Conservation (phyloP, 1,140 invertebrate species). For the Helicoverpa armigera region DNA sequence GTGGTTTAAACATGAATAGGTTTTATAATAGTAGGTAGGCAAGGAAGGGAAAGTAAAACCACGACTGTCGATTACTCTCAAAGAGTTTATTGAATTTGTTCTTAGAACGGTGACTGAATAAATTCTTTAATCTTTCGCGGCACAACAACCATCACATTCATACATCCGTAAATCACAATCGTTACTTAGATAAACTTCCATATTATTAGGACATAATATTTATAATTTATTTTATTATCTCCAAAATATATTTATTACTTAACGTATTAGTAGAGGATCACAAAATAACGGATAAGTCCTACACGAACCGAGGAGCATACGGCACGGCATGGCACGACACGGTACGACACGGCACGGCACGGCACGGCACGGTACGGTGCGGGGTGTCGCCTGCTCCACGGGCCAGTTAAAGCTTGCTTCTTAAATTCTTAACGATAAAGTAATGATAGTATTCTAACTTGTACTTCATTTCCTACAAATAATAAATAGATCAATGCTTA, state of each 20-base stretch:
- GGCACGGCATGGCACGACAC: not conserved
- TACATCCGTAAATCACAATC: slow-evolving; percentile 41
- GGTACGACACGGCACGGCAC: not conserved
- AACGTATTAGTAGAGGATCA: slow-evolving; percentile 53
- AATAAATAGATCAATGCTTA: slow-evolving; percentile 55
- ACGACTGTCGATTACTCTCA: slow-evolving; percentile 49
- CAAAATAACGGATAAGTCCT: slow-evolving; percentile 52
- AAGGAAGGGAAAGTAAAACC: not conserved
- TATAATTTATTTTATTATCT: slow-evolving; percentile 47
- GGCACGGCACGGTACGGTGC: not conserved
- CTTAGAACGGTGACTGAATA: slow-evolving; percentile 55
- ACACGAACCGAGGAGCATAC: slow-evolving; percentile 13
- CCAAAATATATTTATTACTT: slow-evolving; percentile 56
- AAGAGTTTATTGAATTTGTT: slow-evolving; percentile 57
- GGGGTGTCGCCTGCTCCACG: not conserved
- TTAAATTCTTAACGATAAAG: slow-evolving; percentile 53
- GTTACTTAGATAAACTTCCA: slow-evolving; percentile 22
- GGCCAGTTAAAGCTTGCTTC: slow-evolving; percentile 54
- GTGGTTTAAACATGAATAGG: too few species aligned
- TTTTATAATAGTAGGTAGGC: too few species aligned
- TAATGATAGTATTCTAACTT: slow-evolving; percentile 52
- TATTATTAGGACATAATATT: slow-evolving; percentile 44
- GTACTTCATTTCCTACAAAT: slow-evolving; percentile 55
- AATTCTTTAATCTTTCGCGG: slow-evolving; percentile 45
- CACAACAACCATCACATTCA: slow-evolving; percentile 43